A percentile compares a stretch with the other conserved stretches of the same genome.
These are phyloP conservation scores for Homarus americanus DNA, from an alignment of 1,140 invertebrate species.

Conservation along the genomic window DNA sequence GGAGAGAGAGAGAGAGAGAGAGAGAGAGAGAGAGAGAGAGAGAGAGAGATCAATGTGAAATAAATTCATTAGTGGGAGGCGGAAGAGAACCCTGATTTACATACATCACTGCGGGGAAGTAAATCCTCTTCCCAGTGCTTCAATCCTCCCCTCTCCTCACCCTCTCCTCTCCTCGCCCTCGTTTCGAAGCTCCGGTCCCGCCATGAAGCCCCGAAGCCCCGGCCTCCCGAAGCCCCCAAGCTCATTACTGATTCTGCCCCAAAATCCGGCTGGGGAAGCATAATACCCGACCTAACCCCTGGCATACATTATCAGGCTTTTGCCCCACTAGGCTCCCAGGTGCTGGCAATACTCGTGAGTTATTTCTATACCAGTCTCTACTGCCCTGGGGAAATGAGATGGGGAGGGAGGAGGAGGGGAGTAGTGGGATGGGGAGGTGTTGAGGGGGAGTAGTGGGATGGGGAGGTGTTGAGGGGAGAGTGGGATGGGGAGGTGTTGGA, in stretches of 20 bases:
- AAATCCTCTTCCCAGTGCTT: constrained; percentile 22
- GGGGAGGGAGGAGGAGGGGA: background rate
- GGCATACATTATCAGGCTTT: constrained; percentile 38
- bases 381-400: background rate
- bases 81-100: constrained; percentile 34
- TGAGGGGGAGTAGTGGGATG: too few relatives aligned
- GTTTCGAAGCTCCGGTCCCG: background rate
- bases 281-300: constrained; percentile 17
- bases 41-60: constrained; percentile 22
- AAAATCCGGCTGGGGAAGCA: constrained; percentile 2
- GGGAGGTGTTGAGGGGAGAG: too few relatives aligned
- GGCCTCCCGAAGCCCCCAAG: background rate
- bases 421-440: too few relatives aligned
- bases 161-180: too few relatives aligned
- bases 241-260: constrained; percentile 51
- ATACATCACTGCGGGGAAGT: constrained; percentile 30
- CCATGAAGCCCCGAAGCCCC: background rate
- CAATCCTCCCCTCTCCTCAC: background rate
- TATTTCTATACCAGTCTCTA: background rate
- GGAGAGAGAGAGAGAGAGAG: background rate
- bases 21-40: constrained; percentile 19
- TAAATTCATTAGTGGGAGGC: constrained; percentile 46
- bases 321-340: background rate
- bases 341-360: background rate
- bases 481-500: too few relatives aligned